A percentile compares a stretch with the other conserved stretches of the same genome.
These are phyloP conservation scores for Spilarctia lutea DNA, from an alignment of 2,888 invertebrate genomes.

Conservation along the genomic window DNA sequence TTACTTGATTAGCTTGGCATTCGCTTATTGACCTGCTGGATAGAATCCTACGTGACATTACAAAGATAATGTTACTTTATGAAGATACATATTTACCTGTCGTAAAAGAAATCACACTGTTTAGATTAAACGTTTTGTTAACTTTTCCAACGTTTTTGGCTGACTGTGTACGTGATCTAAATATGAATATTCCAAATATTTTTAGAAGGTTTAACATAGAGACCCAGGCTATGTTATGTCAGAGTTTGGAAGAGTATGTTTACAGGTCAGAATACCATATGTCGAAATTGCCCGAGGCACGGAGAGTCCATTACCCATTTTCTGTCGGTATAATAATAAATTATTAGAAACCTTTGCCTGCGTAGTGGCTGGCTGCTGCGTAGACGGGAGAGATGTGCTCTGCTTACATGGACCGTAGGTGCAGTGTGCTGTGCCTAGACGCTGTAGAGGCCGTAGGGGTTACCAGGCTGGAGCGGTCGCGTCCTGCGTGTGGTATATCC, in stretches of 20 bases:
- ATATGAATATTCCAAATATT: background rate
- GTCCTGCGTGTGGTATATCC: too few relatives aligned
- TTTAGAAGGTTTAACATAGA: background rate
- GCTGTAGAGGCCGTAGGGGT: too few relatives aligned
- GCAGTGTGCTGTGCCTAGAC: too few relatives aligned
- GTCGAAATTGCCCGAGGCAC: slow-evolving; percentile 11
- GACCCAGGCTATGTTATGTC: background rate
- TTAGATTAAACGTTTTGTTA: background rate
- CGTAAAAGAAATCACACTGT: background rate
- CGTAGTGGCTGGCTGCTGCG: background rate
- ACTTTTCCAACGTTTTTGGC: background rate
- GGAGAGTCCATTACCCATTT: slow-evolving; percentile 2
- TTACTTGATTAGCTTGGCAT: too few relatives aligned
- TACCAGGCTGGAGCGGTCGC: too few relatives aligned
- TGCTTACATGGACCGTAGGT: too few relatives aligned
- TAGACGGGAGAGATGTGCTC: too few relatives aligned
- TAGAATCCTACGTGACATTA: too few relatives aligned
- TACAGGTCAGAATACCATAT: slow-evolving; percentile 13
- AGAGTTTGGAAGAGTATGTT: slow-evolving; percentile 5
- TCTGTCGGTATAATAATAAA: slow-evolving; percentile 15
- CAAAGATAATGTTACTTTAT: background rate
- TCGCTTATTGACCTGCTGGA: too few relatives aligned
- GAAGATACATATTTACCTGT: background rate
- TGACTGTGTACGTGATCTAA: background rate
- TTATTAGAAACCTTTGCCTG: slow-evolving; percentile 12